Conservation (phyloP, 2,888 invertebrate genomes). For the Brachylomia viminalis region DNA sequence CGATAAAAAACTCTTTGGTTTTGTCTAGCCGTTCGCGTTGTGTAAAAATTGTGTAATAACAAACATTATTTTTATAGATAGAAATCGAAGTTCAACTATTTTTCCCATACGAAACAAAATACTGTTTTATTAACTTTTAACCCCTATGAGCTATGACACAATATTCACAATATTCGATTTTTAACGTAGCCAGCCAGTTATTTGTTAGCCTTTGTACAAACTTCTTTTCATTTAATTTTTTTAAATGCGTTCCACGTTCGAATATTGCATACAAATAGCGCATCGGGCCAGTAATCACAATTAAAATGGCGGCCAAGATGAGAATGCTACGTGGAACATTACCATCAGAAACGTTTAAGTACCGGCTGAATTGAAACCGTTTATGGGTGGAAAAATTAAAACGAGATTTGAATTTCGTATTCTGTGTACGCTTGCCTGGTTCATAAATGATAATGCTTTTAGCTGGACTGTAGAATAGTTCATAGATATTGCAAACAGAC, state of each 20-base stretch:
- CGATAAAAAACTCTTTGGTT: background rate
- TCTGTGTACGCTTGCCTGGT: conserved; percentile 61
- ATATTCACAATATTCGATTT: background rate
- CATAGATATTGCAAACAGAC: conserved; percentile 28
- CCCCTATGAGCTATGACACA: background rate
- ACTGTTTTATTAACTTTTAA: background rate
- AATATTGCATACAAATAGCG: conserved; percentile 75
- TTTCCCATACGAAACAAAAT: background rate
- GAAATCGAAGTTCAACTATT: background rate
- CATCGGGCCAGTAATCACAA: conserved; percentile 72
- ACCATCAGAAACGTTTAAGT: conserved; percentile 71
- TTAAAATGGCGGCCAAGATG: conserved; percentile 73
- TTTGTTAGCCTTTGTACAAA: conserved; percentile 51
- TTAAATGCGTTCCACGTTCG: conserved; percentile 54
- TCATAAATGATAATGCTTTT: conserved; percentile 68
- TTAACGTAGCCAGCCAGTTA: conserved; percentile 35
- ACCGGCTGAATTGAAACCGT: conserved; percentile 75
- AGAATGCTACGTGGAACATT: conserved; percentile 70
- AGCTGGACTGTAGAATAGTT: conserved; percentile 25
- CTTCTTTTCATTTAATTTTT: conserved; percentile 50
- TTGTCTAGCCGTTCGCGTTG: background rate
- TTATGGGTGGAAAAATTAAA: conserved; percentile 75
- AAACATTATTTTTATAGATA: background rate
- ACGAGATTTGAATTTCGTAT: conserved; percentile 71
- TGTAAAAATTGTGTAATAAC: background rate